phyloP scores from a whole-genome alignment of 2,797 vertebrate genomes.

The Momotus momota region DNA sequence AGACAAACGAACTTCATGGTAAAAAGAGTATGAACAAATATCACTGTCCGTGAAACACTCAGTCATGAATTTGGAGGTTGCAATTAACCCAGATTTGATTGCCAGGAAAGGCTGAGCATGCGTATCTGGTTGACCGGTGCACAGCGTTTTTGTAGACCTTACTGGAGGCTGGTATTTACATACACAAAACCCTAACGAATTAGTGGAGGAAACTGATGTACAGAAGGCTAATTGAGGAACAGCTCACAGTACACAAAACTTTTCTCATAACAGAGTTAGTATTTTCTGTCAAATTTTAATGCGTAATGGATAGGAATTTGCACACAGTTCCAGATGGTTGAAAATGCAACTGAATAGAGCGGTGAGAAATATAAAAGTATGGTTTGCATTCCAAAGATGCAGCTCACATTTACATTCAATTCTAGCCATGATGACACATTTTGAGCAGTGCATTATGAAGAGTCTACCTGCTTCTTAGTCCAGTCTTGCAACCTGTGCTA shows the following conservation, averaged over 20 bases:
- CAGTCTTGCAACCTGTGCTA: neutral
- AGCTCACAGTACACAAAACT: neutral
- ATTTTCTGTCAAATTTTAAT: constrained; percentile 2
- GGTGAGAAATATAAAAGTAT: neutral
- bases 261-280: neutral
- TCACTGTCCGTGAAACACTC: neutral
- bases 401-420: neutral
- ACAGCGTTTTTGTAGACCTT: neutral
- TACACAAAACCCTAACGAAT: neutral
- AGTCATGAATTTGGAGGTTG: neutral
- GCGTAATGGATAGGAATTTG: neutral
- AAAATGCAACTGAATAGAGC: neutral
- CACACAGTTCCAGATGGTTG: neutral
- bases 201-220: neutral
- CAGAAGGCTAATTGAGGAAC: neutral
- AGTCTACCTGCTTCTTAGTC: neutral
- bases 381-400: neutral
- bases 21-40: neutral
- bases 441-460: neutral
- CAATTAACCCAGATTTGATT: neutral
- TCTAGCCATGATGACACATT: neutral
- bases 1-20: neutral
- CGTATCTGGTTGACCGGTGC: neutral
- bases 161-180: neutral
- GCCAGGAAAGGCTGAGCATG: neutral